Percentiles rank a stretch among this genome's conserved stretches.
phyloP scores from a whole-genome alignment of 1,140 invertebrate species.

The Rhagoletis zephyria region DNA sequence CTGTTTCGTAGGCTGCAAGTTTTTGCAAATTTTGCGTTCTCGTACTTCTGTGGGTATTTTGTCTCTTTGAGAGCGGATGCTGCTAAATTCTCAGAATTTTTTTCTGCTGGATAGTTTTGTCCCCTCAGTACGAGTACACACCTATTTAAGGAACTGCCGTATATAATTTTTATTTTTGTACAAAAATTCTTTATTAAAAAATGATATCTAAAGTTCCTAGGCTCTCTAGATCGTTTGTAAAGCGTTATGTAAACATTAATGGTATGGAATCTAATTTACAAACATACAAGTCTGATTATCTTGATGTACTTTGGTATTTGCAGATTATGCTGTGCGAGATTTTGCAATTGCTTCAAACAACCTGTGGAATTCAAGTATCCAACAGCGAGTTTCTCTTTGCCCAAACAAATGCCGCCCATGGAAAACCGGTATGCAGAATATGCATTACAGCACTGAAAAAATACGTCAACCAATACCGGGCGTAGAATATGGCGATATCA shows the following conservation, averaged over 20 bases:
- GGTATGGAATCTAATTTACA: background rate
- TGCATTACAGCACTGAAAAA: background rate
- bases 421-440: background rate
- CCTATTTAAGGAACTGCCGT: background rate
- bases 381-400: too few species aligned
- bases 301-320: background rate
- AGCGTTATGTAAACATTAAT: background rate
- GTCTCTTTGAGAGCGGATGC: too few species aligned
- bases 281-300: too few species aligned
- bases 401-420: background rate
- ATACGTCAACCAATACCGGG: background rate
- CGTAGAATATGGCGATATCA: conserved; percentile 74
- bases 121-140: too few species aligned
- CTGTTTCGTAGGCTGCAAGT: too few species aligned
- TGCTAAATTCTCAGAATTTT: too few species aligned
- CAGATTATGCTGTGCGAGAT: background rate
- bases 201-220: conserved; percentile 1
- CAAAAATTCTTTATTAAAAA: background rate
- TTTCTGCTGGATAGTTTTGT: too few species aligned
- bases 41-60: too few species aligned
- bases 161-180: conserved; percentile 27
- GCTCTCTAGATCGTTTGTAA: background rate
- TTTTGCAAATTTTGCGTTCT: too few species aligned
- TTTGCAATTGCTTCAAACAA: background rate
- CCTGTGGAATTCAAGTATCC: background rate